Evolutionary conservation across 2,113 vertebrate species (phyloP).

Genomic region (Chauna torquata): DNA sequence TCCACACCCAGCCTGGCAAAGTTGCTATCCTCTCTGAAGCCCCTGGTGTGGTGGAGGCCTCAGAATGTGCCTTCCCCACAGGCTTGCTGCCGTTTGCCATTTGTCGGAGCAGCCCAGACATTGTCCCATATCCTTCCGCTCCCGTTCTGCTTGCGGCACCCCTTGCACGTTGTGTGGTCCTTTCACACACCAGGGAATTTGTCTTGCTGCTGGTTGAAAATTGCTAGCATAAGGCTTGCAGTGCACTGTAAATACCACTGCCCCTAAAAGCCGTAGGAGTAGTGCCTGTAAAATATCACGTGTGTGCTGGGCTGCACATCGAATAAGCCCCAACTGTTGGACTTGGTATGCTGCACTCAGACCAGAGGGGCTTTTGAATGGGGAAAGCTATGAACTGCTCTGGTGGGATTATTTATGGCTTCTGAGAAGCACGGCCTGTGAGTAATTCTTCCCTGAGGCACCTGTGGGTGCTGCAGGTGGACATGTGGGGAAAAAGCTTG

Average conservation of each 20-base stretch:
- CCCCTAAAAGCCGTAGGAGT: background rate
- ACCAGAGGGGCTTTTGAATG: background rate
- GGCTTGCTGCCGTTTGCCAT: background rate
- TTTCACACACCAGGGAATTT: background rate
- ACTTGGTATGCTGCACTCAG: background rate
- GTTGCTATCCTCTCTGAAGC: background rate
- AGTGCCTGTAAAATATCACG: background rate
- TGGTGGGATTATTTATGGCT: background rate
- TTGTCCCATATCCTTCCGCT: accelerated
- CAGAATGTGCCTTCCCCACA: background rate
- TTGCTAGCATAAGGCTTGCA: background rate
- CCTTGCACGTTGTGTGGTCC: accelerated
- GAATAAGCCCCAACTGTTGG: background rate
- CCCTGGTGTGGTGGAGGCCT: background rate
- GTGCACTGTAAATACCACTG: background rate
- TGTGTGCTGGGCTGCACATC: background rate
- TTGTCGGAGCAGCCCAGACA: background rate
- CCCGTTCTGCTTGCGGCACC: accelerated
- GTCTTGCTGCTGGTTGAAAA: background rate
- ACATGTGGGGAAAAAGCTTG: no score
- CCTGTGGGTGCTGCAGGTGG: accelerated
- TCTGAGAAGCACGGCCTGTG: background rate
- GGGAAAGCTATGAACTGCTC: no score
- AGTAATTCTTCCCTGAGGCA: background rate
- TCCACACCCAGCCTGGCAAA: background rate